Base-by-base conservation (phyloP, 2,888 invertebrate species). In the Sericinus montela region DNA sequence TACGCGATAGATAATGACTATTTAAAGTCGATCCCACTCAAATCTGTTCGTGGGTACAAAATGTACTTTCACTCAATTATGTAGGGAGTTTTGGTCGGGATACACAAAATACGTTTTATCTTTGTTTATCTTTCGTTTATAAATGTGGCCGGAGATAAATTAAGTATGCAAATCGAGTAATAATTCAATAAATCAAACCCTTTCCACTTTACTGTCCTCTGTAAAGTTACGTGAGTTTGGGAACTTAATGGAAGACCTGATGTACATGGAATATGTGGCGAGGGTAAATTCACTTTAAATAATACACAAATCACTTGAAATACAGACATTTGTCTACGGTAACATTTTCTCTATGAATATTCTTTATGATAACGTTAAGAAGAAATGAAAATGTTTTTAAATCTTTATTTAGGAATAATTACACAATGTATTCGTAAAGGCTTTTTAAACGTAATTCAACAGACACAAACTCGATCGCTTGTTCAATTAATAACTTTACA, bases 171-270 rank as follows among this genome's bases (percentile, higher is more conserved):
- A 49, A 49, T 49, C 44, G 38, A 13, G 34, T 49, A 44, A 49
- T 49, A 49, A 49, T 49, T 49, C 43, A 44, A 49, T 49, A 49
- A 49, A 48, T 48, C 48, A 43, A 48, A 44, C 44, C 49, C 44
- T 45, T 44, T 30, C 38, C 48, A 38, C 34, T 48, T 30, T 41
- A 23, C 15, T 34, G 48, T 48, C 49, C 44, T 28, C 16, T 28
- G 11, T 19, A 19, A 45, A 49, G 49, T 49, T 45, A 48, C 14
- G 40, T 10, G 16, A 37, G 34, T 19, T 16, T 38, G 28, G 9
- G 29, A 8, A 34, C 37, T 30, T 43, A 25, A 11, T 41, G 13
- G 34, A 16, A 25, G 23, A 35, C 25, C 40, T n/a, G 30, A 19
- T 43, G 11, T 37, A 48, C 32, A 19, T 38, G 38, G 35, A 37